These are phyloP conservation scores for Lasaia peninsularis DNA, from an alignment of 1,140 invertebrate species.

Conservation along the genomic window DNA sequence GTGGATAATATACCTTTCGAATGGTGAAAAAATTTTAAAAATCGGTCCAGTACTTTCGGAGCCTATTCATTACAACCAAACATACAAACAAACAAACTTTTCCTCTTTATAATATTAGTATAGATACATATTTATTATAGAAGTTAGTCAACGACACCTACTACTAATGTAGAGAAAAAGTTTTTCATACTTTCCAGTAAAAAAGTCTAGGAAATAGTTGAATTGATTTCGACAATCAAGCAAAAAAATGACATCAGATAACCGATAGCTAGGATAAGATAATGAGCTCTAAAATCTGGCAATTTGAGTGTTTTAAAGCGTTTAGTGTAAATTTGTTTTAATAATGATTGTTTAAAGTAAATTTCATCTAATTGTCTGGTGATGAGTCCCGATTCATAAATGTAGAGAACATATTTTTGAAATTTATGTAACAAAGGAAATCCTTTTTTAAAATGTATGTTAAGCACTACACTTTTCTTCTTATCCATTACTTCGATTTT, in stretches of 20 bases:
- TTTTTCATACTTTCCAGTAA: neutral
- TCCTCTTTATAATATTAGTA: too few species aligned
- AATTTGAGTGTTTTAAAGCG: slow-evolving; percentile 22
- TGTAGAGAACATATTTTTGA: slow-evolving; percentile 17
- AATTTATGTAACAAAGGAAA: slow-evolving; percentile 21
- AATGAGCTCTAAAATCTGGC: slow-evolving; percentile 27
- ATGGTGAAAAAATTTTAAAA: too few species aligned
- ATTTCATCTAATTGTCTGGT: slow-evolving; percentile 11
- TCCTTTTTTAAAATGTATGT: slow-evolving; percentile 23
- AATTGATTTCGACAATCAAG: slow-evolving; percentile 28
- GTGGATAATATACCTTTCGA: too few species aligned
- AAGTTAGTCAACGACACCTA: too few species aligned
- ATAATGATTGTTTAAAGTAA: slow-evolving; percentile 13
- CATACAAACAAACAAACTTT: too few species aligned
- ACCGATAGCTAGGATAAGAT: slow-evolving; percentile 24
- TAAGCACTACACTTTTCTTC: neutral
- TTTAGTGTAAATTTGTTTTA: slow-evolving; percentile 4
- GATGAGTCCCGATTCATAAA: slow-evolving; percentile 24
- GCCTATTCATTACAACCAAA: too few species aligned
- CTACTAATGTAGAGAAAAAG: too few species aligned
- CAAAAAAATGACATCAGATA: slow-evolving; percentile 22
- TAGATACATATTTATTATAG: too few species aligned
- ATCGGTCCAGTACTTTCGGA: too few species aligned
- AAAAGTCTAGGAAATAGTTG: neutral
- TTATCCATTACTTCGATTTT: slow-evolving; percentile 12